Evolutionary conservation across 2,888 invertebrate species (phyloP), one percentile per base, ranked within the genome.

Genomic region (Habroteleia sp.): DNA sequence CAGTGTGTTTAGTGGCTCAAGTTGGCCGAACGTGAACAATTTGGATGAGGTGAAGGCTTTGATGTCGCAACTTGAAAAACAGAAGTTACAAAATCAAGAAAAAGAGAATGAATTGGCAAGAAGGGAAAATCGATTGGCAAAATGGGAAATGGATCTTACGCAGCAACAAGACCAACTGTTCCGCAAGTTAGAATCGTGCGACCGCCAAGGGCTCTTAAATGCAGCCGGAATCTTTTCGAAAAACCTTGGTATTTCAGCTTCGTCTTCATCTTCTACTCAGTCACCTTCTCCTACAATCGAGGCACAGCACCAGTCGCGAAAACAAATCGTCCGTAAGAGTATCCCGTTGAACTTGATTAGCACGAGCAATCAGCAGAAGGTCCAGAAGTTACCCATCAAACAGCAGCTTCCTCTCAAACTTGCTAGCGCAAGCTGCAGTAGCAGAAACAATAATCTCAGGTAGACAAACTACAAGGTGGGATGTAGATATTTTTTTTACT

Each of bases 141-240:
- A 92, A 0, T 95, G 96, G 72, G 95, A 96, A 83, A 93, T 94
- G 76, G 97, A 98, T 84, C 93, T 98, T 7, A 93, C 93, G 13
- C 95, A 96, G 79, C 97, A 97, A 86, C 91, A 97, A n/a, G 97
- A 98, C 82, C 94, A 97, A 81, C 90, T 98, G 6, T 97, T 95
- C 85, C 91, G 96, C 46, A 93, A 96, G 87, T 91, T 97, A 87
- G 97, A 98, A 85, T 91, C 95, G 44, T 89, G 97, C 33, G 93
- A 94, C 60, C 93, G 92, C 75, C 94, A 95, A 86, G 95, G 95
- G 1, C 2, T 74, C 1, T 90, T 94, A 44, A 87, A 93, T 5
- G 91, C 93, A 3, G 92, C 91, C 78, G 89, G 90, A 7, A 89
- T 90, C 0, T 84, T 91, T 72, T 89, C 90, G 7, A 89, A 91